Evolutionary conservation across 1,140 invertebrate genomes (phyloP), one percentile per base, ranked within the genome.

Genomic region (Bombyx mandarina): DNA sequence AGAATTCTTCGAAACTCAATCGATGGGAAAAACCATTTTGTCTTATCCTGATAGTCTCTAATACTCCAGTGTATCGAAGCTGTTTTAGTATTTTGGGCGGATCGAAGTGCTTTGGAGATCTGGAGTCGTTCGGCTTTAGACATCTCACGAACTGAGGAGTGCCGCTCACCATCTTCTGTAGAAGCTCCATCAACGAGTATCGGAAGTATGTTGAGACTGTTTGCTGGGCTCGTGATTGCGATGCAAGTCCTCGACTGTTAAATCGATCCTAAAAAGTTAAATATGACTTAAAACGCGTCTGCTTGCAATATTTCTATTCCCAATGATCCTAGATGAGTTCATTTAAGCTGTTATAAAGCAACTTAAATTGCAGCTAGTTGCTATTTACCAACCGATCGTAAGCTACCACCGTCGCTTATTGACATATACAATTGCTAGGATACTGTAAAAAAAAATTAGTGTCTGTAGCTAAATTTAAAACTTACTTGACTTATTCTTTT

Each of bases 171-270:
- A 95, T 95, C 80, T 95, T 95, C 75, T 95, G 93, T 10, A 96
- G 89, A 7, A 96, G 83, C 77, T 96, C 95, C 93, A 95, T 95
- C 35, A 96, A 74, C 0, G 94, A 96, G 75, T 93, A 95, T 26
- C 94, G 89, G 85, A 96, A 96, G 75, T 96, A 95, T 6, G 94
- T 95, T 5, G 94, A 91, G 3, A 95, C 93, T 8, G 94, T 96
- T 87, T 96, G 94, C 77, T 95, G 94, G 7, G 92, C 93, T 67
- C 94, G 88, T 0, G 94, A 95, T 82, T 96, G 94, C n/a, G 94
- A 95, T 1, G 93, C 91, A 10, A 94, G 81, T 22, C 91, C 92
- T 54, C 90, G 83, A 63, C 91, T 92, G 52, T 90, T 91, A 67
- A 90, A 87, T n/a, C 81, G 75, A 58, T 87, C 84, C 73, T 84